phyloP scores from a whole-genome alignment of 2,113 vertebrate genomes.

The Amphiprion ocellaris region DNA sequence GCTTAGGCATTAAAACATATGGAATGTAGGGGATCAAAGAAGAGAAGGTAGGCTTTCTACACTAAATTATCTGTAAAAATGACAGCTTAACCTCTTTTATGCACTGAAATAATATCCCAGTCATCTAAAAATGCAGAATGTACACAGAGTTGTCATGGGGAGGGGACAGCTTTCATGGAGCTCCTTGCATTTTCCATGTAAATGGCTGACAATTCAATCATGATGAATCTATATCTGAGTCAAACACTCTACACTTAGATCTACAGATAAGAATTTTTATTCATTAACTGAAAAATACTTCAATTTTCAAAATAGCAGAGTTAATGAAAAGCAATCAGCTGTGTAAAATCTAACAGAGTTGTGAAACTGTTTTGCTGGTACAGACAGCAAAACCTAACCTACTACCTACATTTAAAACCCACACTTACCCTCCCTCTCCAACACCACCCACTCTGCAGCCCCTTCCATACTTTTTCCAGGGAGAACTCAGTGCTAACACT shows the following conservation, averaged over 20 bases:
- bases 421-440: slow-evolving; percentile 11
- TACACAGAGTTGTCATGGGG: not conserved
- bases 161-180: not conserved
- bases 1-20: slow-evolving; percentile 61
- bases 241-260: not conserved
- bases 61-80: slow-evolving; percentile 45
- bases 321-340: not conserved
- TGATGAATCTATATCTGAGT: not conserved
- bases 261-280: not conserved
- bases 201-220: slow-evolving; percentile 4
- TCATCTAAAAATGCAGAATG: slow-evolving; percentile 29
- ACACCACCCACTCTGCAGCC: slow-evolving; percentile 16
- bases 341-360: not conserved
- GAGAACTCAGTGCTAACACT: slow-evolving; percentile 19
- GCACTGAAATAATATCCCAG: slow-evolving; percentile 43
- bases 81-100: slow-evolving; percentile 59
- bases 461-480: slow-evolving; percentile 13
- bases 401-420: slow-evolving; percentile 37
- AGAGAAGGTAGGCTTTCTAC: slow-evolving; percentile 43
- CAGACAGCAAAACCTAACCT: not conserved
- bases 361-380: slow-evolving; percentile 24
- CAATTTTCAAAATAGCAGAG: not conserved
- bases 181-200: slow-evolving; percentile 12
- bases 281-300: not conserved
- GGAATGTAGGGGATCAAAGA: slow-evolving; percentile 49